A percentile compares a stretch with the other conserved stretches of the same genome.
Conservation (phyloP, 2,797 vertebrate genomes). For the Natrix natrix region DNA sequence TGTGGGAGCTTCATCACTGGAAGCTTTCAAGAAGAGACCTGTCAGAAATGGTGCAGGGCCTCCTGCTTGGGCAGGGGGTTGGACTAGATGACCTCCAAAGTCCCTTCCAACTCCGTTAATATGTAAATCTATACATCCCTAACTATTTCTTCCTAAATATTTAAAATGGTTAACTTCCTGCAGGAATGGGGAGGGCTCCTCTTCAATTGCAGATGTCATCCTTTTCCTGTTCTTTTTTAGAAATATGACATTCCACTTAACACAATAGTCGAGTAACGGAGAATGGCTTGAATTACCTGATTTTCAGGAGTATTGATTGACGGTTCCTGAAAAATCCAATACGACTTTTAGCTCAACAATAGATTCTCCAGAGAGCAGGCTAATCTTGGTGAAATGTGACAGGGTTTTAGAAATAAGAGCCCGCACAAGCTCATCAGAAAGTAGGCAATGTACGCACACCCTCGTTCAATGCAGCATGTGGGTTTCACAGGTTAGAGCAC, state of each 20-base stretch:
- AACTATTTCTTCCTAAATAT: neutral
- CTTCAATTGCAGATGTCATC: neutral
- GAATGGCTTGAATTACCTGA: neutral
- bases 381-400: neutral
- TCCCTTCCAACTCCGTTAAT: no score
- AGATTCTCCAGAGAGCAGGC: neutral
- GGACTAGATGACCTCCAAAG: no score
- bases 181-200: neutral
- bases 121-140: neutral
- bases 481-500: neutral
- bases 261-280: neutral
- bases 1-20: no score
- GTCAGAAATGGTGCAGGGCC: no score
- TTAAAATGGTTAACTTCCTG: neutral
- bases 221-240: neutral
- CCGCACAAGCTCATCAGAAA: neutral
- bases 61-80: no score
- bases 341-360: neutral
- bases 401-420: neutral
- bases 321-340: neutral
- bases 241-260: neutral
- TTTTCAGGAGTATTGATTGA: neutral
- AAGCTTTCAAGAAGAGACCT: no score
- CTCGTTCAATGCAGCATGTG: neutral
- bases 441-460: neutral